Evolutionary conservation across 1,140 invertebrate genomes (phyloP), one percentile per base, ranked within the genome.

Genomic region (Octopus bimaculoides): DNA sequence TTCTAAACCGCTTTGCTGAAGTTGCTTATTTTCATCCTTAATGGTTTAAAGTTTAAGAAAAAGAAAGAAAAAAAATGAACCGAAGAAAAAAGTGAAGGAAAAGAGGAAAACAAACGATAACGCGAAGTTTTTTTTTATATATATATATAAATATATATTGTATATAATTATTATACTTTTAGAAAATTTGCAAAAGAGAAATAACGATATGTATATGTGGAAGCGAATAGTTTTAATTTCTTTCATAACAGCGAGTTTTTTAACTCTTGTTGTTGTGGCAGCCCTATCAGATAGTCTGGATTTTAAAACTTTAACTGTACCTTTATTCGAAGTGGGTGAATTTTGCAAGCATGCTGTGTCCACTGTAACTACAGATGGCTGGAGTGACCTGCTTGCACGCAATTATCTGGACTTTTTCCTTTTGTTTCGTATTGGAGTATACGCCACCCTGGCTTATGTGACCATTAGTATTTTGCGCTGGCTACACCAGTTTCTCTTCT

Each of bases 271-370:
- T 14, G 74, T 75, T 6, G n/a, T 41, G 17, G 74, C 74, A 9
- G 74, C 74, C 17, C 41, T 75, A 6, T 14, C 20, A 9, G 52
- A 52, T 53, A 75, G 52, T 52, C 74, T 75, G 6, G 82, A 85
- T 1, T 83, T 86, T 4, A 81, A 81, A 56, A 52, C 87, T 10
- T 71, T 86, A 12, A 78, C 82, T 53, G 80, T 84, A 12, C 83
- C 85, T 1, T 52, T 88, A 17, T 81, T 87, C 14, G 85, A 87
- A 75, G 84, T 88, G 53, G 85, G 86, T 20, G 80, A 82, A 69
- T 56, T 87, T 52, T 88, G 86, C 86, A 56, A 85, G 10, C 83
- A 83, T 20, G 83, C 85, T 8, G 81, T 80, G 14, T 66, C 79
- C 6, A 78, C 78, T 9, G 52, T 85, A 10, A 81, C 78, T 0